Percentiles rank a stretch among this genome's conserved stretches.
Conservation (phyloP, 2,797 vertebrate genomes). For the Silurus aristotelis region DNA sequence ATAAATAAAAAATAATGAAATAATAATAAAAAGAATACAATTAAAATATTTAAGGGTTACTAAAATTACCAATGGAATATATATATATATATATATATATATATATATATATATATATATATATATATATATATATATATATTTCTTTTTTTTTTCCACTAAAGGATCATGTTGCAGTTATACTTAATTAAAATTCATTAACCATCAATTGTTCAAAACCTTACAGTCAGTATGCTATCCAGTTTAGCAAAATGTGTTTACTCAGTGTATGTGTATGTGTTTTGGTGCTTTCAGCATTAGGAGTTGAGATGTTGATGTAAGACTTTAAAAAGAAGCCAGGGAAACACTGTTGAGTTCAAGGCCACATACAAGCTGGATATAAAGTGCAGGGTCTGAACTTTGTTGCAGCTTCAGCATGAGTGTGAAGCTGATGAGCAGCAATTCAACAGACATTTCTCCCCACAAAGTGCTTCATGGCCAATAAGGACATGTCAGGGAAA, state of each 20-base stretch:
- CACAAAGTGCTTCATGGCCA: conserved; percentile 82
- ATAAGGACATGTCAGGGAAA: conserved; percentile 76
- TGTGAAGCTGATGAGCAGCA: conserved; percentile 83
- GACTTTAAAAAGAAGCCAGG: conserved; percentile 79
- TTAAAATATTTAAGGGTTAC: background rate
- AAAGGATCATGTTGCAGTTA: background rate
- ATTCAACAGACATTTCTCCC: conserved; percentile 76
- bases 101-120: too few species aligned
- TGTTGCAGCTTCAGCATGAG: conserved; percentile 78
- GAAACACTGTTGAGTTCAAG: conserved; percentile 79
- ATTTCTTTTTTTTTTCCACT: too few species aligned
- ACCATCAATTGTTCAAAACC: background rate
- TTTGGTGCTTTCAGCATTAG: background rate
- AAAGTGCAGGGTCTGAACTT: conserved; percentile 74
- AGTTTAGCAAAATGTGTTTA: background rate
- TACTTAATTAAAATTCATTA: background rate
- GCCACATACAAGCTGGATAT: conserved; percentile 77
- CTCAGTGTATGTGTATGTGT: background rate
- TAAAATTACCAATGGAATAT: background rate
- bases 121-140: too few species aligned
- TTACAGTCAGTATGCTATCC: background rate
- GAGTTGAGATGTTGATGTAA: conserved; percentile 61
- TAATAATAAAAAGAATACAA: background rate
- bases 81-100: too few species aligned
- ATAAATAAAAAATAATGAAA: background rate